These are phyloP conservation scores for Xylocopa sonorina DNA, from an alignment of 1,140 invertebrate genomes.

Conservation along the genomic window DNA sequence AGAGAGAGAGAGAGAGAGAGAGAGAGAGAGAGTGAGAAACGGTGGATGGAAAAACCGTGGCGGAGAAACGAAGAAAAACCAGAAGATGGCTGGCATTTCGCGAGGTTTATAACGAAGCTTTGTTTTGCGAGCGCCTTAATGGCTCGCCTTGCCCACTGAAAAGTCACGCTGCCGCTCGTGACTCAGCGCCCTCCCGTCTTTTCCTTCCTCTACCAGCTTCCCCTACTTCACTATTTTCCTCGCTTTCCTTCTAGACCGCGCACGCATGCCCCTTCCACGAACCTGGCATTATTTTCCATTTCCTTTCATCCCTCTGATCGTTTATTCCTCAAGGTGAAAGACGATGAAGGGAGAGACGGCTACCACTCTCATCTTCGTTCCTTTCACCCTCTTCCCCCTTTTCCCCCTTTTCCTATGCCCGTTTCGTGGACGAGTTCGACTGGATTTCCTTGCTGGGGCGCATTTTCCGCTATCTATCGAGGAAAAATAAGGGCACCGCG, in stretches of 20 bases:
- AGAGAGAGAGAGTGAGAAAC: not conserved
- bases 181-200: constrained; percentile 66
- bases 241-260: not conserved
- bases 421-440: not conserved
- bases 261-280: constrained; percentile 44
- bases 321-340: constrained; percentile 37
- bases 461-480: constrained; percentile 27
- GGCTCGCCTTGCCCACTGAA: constrained; percentile 62
- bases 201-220: constrained; percentile 29
- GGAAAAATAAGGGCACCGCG: constrained; percentile 43
- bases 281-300: constrained; percentile 74
- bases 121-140: constrained; percentile 74
- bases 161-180: constrained; percentile 72
- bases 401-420: not conserved
- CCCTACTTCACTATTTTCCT: constrained; percentile 1
- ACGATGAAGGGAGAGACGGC: constrained; percentile 11
- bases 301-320: constrained; percentile 63
- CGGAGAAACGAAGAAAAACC: constrained; percentile 1
- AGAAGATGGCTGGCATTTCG: constrained; percentile 49
- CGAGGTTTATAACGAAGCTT: constrained; percentile 73
- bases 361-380: not conserved
- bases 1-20: constrained; percentile 7
- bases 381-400: too few relatives aligned
- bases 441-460: constrained; percentile 7
- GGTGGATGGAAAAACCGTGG: not conserved